phyloP scores from a whole-genome alignment of 2,113 vertebrate species.

The Melanotaenia duboulayi region DNA sequence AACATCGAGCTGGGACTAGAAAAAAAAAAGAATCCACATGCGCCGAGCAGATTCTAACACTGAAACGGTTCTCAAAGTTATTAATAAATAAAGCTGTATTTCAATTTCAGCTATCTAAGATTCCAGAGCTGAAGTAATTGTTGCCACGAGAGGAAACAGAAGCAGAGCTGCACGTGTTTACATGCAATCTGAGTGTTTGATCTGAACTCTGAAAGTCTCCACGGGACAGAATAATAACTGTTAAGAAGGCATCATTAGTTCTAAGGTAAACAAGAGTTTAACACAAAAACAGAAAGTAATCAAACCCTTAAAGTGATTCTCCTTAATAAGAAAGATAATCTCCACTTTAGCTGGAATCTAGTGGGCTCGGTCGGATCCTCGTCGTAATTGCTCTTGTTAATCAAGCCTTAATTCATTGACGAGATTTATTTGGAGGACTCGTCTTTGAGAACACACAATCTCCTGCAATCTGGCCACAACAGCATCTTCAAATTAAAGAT shows the following conservation, averaged over 20 bases:
- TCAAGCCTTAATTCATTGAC: slow-evolving; percentile 81
- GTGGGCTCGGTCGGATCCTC: slow-evolving; percentile 58
- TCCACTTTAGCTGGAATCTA: slow-evolving; percentile 66
- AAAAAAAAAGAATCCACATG: slow-evolving; percentile 7
- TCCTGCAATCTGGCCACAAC: slow-evolving; percentile 55
- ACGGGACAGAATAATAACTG: slow-evolving; percentile 21
- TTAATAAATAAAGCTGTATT: neutral
- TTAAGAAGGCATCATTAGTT: slow-evolving; percentile 55
- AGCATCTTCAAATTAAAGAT: slow-evolving; percentile 65
- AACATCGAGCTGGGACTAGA: neutral
- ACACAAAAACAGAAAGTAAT: slow-evolving; percentile 80
- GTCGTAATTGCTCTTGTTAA: slow-evolving; percentile 80
- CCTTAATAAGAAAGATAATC: slow-evolving; percentile 80
- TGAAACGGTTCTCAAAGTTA: neutral
- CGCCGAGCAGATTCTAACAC: neutral
- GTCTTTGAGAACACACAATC: slow-evolving; percentile 63
- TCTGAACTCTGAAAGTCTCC: slow-evolving; percentile 44
- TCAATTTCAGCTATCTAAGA: neutral
- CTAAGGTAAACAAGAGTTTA: slow-evolving; percentile 68
- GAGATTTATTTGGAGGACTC: slow-evolving; percentile 68
- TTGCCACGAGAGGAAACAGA: slow-evolving; percentile 10
- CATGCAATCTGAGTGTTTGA: slow-evolving; percentile 29
- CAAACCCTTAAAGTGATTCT: slow-evolving; percentile 79
- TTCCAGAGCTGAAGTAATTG: slow-evolving; percentile 3
- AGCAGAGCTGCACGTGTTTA: slow-evolving; percentile 18